Evolutionary conservation across 1,140 invertebrate species (phyloP).

Genomic region (Teleogryllus occipitalis): DNA sequence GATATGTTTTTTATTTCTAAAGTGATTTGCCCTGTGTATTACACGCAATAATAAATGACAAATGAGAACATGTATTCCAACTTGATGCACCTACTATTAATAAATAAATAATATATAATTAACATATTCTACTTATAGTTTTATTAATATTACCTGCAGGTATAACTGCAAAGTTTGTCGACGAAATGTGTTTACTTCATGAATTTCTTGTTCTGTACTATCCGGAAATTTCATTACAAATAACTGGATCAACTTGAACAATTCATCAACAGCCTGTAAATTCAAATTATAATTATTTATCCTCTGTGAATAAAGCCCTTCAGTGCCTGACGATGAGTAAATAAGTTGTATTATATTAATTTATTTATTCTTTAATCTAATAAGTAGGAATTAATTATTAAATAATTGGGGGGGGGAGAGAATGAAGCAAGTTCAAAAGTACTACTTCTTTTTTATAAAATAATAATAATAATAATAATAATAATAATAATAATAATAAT

Average conservation of each 20-base stretch:
- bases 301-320: no score
- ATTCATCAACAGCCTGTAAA: slow-evolving; percentile 73
- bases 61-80: background rate
- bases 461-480: no score
- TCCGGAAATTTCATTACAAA: slow-evolving; percentile 69
- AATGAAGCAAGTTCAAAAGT: no score
- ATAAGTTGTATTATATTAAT: no score
- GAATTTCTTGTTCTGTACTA: slow-evolving; percentile 65
- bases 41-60: background rate
- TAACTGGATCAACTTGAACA: slow-evolving; percentile 81
- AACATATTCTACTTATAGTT: slow-evolving; percentile 3
- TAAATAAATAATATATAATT: background rate
- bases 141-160: slow-evolving; percentile 43
- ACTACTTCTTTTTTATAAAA: no score
- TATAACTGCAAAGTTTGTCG: slow-evolving; percentile 75
- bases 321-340: no score
- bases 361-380: background rate
- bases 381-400: background rate
- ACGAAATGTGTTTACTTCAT: slow-evolving; percentile 74
- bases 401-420: background rate
- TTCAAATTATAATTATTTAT: slow-evolving; percentile 10
- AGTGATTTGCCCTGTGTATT: background rate
- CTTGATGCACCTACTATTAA: background rate
- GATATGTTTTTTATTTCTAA: background rate
- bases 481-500: no score